A percentile compares a stretch with the other conserved stretches of the same genome.
Evolutionary conservation across 2,888 invertebrate species (phyloP).

Genomic region (Calephelis perditalis): DNA sequence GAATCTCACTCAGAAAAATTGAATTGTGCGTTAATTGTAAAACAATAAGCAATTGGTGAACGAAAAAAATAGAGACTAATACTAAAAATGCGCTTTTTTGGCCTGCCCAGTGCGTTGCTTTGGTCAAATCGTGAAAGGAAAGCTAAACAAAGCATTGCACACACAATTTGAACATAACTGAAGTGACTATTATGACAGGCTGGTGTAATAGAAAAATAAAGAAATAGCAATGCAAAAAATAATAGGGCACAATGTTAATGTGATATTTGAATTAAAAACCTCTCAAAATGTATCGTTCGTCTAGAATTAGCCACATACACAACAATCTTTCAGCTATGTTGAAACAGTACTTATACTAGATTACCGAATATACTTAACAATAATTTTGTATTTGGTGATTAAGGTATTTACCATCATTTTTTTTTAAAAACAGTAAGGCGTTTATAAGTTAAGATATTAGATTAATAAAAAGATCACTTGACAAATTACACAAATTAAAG

Average conservation of each 20-base stretch:
- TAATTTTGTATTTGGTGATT: background rate
- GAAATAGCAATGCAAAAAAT: constrained; percentile 23
- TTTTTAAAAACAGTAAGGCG: too few relatives aligned
- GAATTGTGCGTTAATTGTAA: too few relatives aligned
- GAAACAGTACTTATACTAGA: constrained; percentile 20
- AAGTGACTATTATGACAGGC: constrained; percentile 67
- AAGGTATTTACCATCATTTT: too few relatives aligned
- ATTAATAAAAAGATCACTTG: too few relatives aligned
- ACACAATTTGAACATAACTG: constrained; percentile 56
- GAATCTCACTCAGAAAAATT: too few relatives aligned
- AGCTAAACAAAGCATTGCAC: constrained; percentile 46
- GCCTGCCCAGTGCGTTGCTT: too few relatives aligned
- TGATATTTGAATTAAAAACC: constrained; percentile 16
- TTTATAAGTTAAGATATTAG: too few relatives aligned
- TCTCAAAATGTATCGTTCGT: constrained; percentile 47
- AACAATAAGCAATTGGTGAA: too few relatives aligned
- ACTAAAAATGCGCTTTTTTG: too few relatives aligned
- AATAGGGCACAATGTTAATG: constrained; percentile 24
- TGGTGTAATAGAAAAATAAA: constrained; percentile 23
- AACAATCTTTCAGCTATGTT: constrained; percentile 74
- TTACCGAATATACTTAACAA: constrained; percentile 4
- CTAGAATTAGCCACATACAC: constrained; percentile 73
- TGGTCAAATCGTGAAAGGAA: constrained; percentile 2
- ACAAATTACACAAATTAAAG: too few relatives aligned
- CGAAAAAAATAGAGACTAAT: too few relatives aligned